phyloP scores from a whole-genome alignment of 2,888 invertebrate genomes.

The Harmothoe impar region DNA sequence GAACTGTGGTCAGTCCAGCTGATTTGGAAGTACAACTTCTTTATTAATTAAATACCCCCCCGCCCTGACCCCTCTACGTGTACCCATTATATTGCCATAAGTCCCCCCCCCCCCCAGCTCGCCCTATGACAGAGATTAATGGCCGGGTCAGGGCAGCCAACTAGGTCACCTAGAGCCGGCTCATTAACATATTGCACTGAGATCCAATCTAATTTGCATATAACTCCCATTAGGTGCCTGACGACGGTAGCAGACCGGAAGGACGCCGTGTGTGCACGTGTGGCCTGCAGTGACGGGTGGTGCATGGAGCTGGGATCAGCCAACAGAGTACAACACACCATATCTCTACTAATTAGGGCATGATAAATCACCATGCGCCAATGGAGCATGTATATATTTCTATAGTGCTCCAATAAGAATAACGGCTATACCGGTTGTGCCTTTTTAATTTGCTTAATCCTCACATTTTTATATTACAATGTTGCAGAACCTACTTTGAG shows the following conservation, averaged over 20 bases:
- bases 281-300: neutral
- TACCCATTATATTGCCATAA: neutral
- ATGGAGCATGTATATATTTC: too few relatives aligned
- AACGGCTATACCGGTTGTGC: too few relatives aligned
- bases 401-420: too few relatives aligned
- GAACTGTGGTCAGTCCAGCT: too few relatives aligned
- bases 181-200: constrained; percentile 3
- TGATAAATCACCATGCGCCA: too few relatives aligned
- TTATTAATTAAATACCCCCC: too few relatives aligned
- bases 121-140: neutral
- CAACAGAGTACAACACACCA: neutral
- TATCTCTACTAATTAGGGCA: neutral
- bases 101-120: too few relatives aligned
- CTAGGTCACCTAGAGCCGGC: neutral
- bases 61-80: neutral
- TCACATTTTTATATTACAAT: too few relatives aligned
- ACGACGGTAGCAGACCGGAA: neutral
- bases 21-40: too few relatives aligned
- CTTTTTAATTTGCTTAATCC: too few relatives aligned
- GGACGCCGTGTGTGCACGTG: neutral
- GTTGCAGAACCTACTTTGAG: too few relatives aligned
- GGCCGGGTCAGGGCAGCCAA: constrained; percentile 11
- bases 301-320: too few relatives aligned
- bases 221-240: neutral
- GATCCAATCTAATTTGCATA: constrained; percentile 49